Evolutionary conservation across 1,140 invertebrate species (phyloP).

Genomic region (Oryctes rhinoceros): DNA sequence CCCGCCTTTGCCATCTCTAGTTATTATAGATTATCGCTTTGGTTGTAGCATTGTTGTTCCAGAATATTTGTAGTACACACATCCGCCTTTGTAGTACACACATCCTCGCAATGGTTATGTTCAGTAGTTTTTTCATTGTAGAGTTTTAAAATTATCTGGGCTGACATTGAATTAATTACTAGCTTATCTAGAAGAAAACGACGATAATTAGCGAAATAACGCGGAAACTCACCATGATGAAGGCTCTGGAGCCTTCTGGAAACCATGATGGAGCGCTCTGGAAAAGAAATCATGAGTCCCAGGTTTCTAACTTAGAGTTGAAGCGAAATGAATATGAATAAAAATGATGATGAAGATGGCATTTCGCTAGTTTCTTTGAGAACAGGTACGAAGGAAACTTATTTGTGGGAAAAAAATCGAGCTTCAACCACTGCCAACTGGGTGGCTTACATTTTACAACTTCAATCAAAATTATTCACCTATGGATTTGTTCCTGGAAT

Average conservation of each 20-base stretch:
- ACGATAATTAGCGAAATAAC: not conserved
- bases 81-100: conserved; percentile 9
- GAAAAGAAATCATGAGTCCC: not conserved
- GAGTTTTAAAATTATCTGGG: not conserved
- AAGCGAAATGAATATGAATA: not conserved
- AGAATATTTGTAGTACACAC: conserved; percentile 9
- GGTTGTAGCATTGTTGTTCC: conserved; percentile 3
- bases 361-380: not conserved
- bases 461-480: too few species aligned
- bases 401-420: too few species aligned
- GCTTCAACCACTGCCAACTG: too few species aligned
- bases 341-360: not conserved
- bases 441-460: too few species aligned
- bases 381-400: not conserved
- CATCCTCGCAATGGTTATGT: not conserved
- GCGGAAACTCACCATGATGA: not conserved
- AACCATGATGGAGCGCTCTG: not conserved
- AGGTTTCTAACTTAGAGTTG: not conserved
- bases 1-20: too few species aligned
- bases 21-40: conserved; percentile 4
- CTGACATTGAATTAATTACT: not conserved
- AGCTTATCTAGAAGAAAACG: conserved; percentile 7
- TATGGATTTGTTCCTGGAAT: too few species aligned
- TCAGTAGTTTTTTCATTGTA: too few species aligned
- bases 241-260: too few species aligned